These are phyloP conservation scores for Apoda limacodes DNA, from an alignment of 2,888 invertebrate species.

Conservation along the genomic window DNA sequence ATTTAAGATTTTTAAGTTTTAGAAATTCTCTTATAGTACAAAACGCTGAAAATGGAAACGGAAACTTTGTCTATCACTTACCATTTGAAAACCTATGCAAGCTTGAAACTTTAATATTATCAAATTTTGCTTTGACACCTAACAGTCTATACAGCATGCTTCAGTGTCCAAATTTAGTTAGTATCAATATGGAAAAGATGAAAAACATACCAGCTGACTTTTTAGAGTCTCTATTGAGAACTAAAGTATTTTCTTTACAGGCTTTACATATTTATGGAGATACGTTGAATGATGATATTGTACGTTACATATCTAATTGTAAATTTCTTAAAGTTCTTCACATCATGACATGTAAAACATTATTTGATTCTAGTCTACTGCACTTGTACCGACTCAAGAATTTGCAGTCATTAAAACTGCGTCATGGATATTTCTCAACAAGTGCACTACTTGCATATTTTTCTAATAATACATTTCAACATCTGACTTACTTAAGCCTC, in stretches of 20 bases:
- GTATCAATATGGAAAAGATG: conserved; percentile 68
- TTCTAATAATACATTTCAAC: conserved; percentile 56
- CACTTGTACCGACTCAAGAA: conserved; percentile 56
- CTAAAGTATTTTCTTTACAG: conserved; percentile 47
- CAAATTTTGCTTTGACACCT: conserved; percentile 62
- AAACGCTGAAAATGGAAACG: conserved; percentile 54
- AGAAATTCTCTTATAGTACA: conserved; percentile 63
- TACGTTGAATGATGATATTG: conserved; percentile 61
- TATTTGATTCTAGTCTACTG: conserved; percentile 62
- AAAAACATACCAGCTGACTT: conserved; percentile 65
- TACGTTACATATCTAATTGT: conserved; percentile 54
- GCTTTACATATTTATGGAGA: conserved; percentile 63
- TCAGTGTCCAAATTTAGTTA: conserved; percentile 54
- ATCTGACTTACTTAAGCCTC: conserved; percentile 56
- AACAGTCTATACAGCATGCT: conserved; percentile 60
- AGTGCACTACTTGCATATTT: conserved; percentile 60
- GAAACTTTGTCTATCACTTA: conserved; percentile 60
- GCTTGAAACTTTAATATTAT: conserved; percentile 55
- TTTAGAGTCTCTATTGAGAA: conserved; percentile 51
- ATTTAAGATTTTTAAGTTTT: conserved; percentile 62
- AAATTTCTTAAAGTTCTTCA: conserved; percentile 52
- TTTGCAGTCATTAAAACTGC: conserved; percentile 57
- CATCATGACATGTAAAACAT: conserved; percentile 64
- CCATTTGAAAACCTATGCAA: conserved; percentile 59
- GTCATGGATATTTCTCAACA: conserved; percentile 65